These are phyloP conservation scores for Limnodromus scolopaceus DNA, from an alignment of 2,797 vertebrate species.

Conservation along the genomic window DNA sequence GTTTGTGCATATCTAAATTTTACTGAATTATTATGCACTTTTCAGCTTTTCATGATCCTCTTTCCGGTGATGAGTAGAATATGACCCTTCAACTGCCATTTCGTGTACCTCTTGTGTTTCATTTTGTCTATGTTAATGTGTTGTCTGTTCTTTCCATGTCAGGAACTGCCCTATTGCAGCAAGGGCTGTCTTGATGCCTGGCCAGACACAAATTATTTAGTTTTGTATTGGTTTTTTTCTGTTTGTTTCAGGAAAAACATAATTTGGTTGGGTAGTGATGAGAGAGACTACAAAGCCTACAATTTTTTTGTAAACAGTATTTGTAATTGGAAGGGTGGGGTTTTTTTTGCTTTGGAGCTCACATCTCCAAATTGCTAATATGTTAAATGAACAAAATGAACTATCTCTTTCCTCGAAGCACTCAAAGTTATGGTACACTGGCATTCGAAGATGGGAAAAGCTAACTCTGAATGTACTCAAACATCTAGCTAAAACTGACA, in stretches of 20 bases:
- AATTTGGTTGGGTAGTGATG: neutral
- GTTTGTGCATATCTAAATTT: neutral
- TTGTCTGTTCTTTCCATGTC: neutral
- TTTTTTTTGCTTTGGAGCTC: neutral
- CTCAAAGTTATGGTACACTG: neutral
- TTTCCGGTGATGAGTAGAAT: neutral
- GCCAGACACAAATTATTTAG: neutral
- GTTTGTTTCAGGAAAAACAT: neutral
- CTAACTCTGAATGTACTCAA: conserved; percentile 20
- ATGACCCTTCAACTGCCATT: neutral
- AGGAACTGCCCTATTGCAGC: neutral
- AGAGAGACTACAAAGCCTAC: conserved; percentile 14
- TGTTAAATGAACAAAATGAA: conserved; percentile 35
- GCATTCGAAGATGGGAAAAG: conserved; percentile 6
- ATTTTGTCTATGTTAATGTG: neutral
- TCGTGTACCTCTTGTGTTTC: neutral
- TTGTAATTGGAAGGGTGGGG: neutral
- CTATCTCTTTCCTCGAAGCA: neutral
- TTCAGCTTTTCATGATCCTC: neutral
- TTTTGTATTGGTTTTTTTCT: neutral
- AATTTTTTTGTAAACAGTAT: conserved; percentile 38
- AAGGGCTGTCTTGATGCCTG: neutral
- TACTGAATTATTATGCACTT: neutral
- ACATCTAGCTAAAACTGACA: neutral
- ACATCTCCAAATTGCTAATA: neutral